Percentiles rank a stretch among this genome's conserved stretches.
Evolutionary conservation across 2,797 vertebrate genomes (phyloP).

Genomic region (Zalophus californianus): DNA sequence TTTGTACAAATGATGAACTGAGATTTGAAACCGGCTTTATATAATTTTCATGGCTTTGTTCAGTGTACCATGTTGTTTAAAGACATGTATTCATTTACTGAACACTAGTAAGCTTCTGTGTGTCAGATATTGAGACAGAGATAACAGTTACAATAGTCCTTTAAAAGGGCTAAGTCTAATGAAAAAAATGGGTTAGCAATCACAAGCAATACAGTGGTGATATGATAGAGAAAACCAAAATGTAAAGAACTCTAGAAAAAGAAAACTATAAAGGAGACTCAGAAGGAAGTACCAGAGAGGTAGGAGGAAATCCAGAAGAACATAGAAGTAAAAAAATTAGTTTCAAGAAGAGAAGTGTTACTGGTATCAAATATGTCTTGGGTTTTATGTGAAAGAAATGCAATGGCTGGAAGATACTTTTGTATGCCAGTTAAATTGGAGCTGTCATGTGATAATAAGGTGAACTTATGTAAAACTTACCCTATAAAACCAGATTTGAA

Average conservation of each 20-base stretch:
- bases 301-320: constrained; percentile 25
- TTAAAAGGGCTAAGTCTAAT: constrained; percentile 47
- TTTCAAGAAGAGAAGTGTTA: constrained; percentile 35
- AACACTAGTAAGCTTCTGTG: not conserved
- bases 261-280: not conserved
- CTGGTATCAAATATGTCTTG: not conserved
- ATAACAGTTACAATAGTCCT: constrained; percentile 19
- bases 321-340: not conserved
- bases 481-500: not conserved
- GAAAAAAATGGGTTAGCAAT: not conserved
- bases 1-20: constrained; percentile 23
- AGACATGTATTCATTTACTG: not conserved
- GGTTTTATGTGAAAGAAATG: not conserved
- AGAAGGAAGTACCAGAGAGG: not conserved
- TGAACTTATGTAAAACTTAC: not conserved
- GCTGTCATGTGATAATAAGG: not conserved
- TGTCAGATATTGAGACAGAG: constrained; percentile 33
- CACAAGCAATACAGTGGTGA: not conserved
- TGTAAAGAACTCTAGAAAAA: not conserved
- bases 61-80: not conserved
- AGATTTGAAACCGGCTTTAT: constrained; percentile 25
- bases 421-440: not conserved
- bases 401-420: not conserved
- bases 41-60: constrained; percentile 54
- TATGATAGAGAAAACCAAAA: constrained; percentile 28